These are phyloP conservation scores for Pediacus dermestoides DNA, from an alignment of 2,888 invertebrate genomes.

Conservation along the genomic window DNA sequence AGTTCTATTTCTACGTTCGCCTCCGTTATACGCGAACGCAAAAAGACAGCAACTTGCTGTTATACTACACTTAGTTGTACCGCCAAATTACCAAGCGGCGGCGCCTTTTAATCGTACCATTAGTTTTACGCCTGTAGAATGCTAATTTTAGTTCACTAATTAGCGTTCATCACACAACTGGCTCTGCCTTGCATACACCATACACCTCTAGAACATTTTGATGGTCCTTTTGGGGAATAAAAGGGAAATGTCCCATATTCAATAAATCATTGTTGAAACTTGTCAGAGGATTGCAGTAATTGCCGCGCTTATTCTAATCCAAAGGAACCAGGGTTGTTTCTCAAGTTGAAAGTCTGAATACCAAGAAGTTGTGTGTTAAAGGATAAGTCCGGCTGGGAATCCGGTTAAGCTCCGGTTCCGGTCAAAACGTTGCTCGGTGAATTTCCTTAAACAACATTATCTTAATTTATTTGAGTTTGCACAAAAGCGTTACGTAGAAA, in stretches of 20 bases:
- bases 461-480: no score
- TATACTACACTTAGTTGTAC: conserved; percentile 14
- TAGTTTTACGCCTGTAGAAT: no score
- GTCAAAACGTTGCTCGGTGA: conserved; percentile 28
- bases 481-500: no score
- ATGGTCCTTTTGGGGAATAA: no score
- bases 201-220: no score
- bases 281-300: no score
- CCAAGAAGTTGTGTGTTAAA: conserved; percentile 39
- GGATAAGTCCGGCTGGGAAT: conserved; percentile 36
- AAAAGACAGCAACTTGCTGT: conserved; percentile 14
- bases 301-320: conserved; percentile 27
- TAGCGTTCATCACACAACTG: no score
- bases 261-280: no score
- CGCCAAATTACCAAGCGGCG: conserved; percentile 25
- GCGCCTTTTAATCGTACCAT: conserved; percentile 20
- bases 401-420: conserved; percentile 40
- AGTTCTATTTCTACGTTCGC: not conserved
- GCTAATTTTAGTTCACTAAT: no score
- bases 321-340: conserved; percentile 30
- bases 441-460: conserved; percentile 8
- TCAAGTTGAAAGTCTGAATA: conserved; percentile 31
- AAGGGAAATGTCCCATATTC: no score
- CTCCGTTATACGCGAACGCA: conserved; percentile 16
- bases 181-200: no score